These are phyloP conservation scores for Pseudochaenichthys georgianus DNA, from an alignment of 2,797 vertebrate genomes.

Conservation along the genomic window DNA sequence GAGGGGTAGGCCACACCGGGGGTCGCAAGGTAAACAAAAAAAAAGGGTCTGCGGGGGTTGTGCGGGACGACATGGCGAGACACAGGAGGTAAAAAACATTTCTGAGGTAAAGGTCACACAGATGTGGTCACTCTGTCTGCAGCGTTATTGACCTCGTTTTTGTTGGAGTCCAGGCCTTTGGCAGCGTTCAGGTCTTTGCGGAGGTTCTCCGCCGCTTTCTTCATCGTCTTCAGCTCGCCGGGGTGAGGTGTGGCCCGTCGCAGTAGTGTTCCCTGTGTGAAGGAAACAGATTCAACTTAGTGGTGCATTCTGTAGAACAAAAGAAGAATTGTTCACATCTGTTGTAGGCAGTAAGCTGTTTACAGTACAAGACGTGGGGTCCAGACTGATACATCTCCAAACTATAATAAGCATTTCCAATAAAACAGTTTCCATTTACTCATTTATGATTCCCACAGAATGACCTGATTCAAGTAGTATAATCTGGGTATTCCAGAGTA, in stretches of 20 bases:
- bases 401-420: background rate
- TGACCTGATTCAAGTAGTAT: too few species aligned
- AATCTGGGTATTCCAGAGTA: too few species aligned
- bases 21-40: slow-evolving; percentile 66
- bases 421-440: too few species aligned
- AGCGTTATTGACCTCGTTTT: slow-evolving; percentile 99
- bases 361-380: background rate
- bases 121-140: slow-evolving; percentile 96
- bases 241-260: slow-evolving; percentile 97
- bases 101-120: slow-evolving; percentile 91
- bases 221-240: slow-evolving; percentile 96
- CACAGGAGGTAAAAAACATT: slow-evolving; percentile 87
- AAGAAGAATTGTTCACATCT: too few species aligned
- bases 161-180: slow-evolving; percentile 99
- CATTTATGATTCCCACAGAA: too few species aligned
- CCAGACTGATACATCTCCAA: background rate
- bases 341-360: too few species aligned
- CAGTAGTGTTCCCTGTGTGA: slow-evolving; percentile 91
- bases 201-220: slow-evolving; percentile 95
- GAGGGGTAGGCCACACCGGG: slow-evolving; percentile 85
- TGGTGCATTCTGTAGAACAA: background rate
- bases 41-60: slow-evolving; percentile 64
- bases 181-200: slow-evolving; percentile 96
- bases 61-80: slow-evolving; percentile 84
- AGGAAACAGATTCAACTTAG: slow-evolving; percentile 27